Base-by-base conservation (phyloP, 2,797 vertebrate species). In the Pseudomugil gertrudae region DNA sequence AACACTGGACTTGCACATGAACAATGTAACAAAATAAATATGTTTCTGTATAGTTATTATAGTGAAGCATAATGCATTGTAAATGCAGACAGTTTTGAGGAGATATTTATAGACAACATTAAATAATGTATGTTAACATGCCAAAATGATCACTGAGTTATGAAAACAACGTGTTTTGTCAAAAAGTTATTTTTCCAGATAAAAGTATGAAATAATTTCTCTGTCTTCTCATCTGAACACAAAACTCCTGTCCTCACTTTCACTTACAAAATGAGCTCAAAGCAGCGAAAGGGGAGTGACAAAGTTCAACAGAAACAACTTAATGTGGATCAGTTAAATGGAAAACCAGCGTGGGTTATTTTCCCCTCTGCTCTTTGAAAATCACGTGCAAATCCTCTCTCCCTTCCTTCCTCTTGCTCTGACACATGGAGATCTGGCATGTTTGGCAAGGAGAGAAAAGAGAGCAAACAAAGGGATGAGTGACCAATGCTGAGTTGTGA, bases 391-490 rank as follows among this genome's bases (percentile, higher is more conserved):
- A 66, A 69, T 29, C 70, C 67, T 57, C 80, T 88, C 77, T 87
- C 83, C 82, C 81, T 84, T 84, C 79, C 84, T 76, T 81, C 78
- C 81, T 81, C 68, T 81, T 66, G 65, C 78, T 64, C 57, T 62
- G 69, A 83, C 84, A 84, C 84, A 89, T 80, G 81, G 87, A 85
- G 81, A 85, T 78, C 72, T 91, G 86, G 86, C 85, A 83, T 91
- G 87, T 89, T 90, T 93, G 90, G 90, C 92, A 85, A 48, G 59
- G 60, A 59, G 67, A 83, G 82, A 90, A 90, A 91, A 83, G 81
- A 87, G 67, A 51, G 33, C 9, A 55, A 83, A 89, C 84, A 92
- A 92, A 90, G 84, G 87, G 81, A 92, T 85, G 90, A 86, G 85
- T 88, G 89, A 87, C 87, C 81, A 79, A 69, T 76, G 80, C 65